Evolutionary conservation across 2,888 invertebrate genomes (phyloP).

Genomic region (Itoplectis maculator): DNA sequence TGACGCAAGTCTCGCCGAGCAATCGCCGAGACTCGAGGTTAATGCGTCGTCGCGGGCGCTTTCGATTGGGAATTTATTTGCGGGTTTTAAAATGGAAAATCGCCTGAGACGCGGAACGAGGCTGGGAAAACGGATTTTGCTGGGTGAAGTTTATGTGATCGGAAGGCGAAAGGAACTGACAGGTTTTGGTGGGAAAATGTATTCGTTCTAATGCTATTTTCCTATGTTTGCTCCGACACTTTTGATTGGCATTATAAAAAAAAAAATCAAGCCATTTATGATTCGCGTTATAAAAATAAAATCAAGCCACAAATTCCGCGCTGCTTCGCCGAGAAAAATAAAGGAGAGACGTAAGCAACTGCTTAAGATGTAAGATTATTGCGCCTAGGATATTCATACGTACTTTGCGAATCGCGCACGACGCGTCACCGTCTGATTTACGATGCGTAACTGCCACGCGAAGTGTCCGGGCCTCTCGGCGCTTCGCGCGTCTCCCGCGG

Average conservation of each 20-base stretch:
- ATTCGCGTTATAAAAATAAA: neutral
- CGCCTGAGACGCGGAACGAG: no score
- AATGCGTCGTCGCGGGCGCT: no score
- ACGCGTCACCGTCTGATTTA: constrained; percentile 64
- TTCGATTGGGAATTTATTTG: no score
- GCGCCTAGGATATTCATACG: constrained; percentile 36
- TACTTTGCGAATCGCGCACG: constrained; percentile 56
- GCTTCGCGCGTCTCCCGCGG: constrained; percentile 43
- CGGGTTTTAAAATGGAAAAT: no score
- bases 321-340: neutral
- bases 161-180: no score
- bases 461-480: constrained; percentile 42
- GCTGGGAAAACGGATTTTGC: no score
- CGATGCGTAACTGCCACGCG: constrained; percentile 65
- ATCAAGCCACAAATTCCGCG: neutral
- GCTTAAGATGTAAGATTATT: constrained; percentile 66
- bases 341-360: neutral
- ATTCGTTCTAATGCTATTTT: neutral
- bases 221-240: neutral
- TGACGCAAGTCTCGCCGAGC: neutral
- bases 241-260: neutral
- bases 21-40: neutral
- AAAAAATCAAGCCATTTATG: neutral
- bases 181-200: no score
- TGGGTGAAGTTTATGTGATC: no score